Evolutionary conservation across 2,888 invertebrate species (phyloP).

Genomic region (Sinotaia quadrata): DNA sequence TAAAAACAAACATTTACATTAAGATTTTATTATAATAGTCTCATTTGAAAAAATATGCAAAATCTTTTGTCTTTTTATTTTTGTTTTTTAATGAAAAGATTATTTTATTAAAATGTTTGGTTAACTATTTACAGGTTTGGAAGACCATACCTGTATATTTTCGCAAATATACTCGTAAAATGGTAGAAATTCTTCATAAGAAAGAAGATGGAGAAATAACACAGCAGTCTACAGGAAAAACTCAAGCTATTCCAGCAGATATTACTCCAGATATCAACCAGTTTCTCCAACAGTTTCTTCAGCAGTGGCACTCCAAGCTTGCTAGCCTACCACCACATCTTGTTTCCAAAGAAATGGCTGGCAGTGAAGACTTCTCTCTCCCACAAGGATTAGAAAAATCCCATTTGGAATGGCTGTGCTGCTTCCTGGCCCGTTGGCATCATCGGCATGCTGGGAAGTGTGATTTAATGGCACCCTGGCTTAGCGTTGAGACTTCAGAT

Average conservation of each 20-base stretch:
- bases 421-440: slow-evolving; percentile 19
- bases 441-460: slow-evolving; percentile 23
- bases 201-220: background rate
- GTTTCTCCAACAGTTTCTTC: slow-evolving; percentile 12
- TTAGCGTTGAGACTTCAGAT: slow-evolving; percentile 13
- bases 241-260: background rate
- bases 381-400: slow-evolving; percentile 6
- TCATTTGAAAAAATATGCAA: background rate
- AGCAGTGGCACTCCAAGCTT: slow-evolving; percentile 21
- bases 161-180: slow-evolving; percentile 10
- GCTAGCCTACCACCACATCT: background rate
- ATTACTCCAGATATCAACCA: slow-evolving; percentile 1
- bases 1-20: too few species aligned
- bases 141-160: slow-evolving; percentile 1
- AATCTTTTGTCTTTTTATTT: background rate
- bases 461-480: slow-evolving; percentile 20
- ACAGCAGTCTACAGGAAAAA: background rate
- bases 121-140: slow-evolving; percentile 1
- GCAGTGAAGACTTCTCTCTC: background rate
- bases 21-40: too few species aligned
- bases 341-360: slow-evolving; percentile 12
- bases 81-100: background rate
- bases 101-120: background rate
- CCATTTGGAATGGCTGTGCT: slow-evolving; percentile 20
- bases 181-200: slow-evolving; percentile 7